phyloP scores from a whole-genome alignment of 2,113 vertebrate species.

The Hemibagrus wyckioides region DNA sequence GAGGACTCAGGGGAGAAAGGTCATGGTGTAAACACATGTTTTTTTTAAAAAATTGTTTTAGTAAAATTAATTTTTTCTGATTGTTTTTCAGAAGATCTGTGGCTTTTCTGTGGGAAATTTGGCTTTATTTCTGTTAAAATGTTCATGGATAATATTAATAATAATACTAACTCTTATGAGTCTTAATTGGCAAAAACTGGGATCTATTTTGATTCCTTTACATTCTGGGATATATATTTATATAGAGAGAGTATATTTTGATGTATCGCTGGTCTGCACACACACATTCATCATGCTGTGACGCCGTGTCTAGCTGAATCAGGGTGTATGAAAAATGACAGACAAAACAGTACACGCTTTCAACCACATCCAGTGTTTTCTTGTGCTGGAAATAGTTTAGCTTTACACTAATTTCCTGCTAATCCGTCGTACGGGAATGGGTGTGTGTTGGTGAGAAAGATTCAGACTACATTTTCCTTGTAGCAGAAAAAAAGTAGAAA shows the following conservation, averaged over 20 bases:
- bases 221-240: too few relatives aligned
- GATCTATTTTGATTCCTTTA: too few relatives aligned
- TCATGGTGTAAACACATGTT: background rate
- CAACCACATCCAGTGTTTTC: background rate
- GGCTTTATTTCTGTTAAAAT: too few relatives aligned
- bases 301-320: background rate
- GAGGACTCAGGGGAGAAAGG: background rate
- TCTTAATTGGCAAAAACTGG: too few relatives aligned
- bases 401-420: background rate
- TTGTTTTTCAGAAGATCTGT: too few relatives aligned
- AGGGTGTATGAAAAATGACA: background rate
- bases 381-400: background rate
- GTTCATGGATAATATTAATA: too few relatives aligned
- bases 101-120: too few relatives aligned
- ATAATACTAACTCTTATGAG: too few relatives aligned
- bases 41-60: background rate
- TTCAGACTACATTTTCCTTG: background rate
- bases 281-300: conserved; percentile 3
- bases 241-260: too few relatives aligned
- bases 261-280: conserved; percentile 4
- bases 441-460: background rate
- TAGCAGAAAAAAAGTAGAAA: background rate
- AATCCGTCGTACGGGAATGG: background rate
- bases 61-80: too few relatives aligned
- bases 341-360: background rate